Evolutionary conservation across 1,140 invertebrate species (phyloP), one percentile per base, ranked within the genome.

Genomic region (Drosophila mojavensis): DNA sequence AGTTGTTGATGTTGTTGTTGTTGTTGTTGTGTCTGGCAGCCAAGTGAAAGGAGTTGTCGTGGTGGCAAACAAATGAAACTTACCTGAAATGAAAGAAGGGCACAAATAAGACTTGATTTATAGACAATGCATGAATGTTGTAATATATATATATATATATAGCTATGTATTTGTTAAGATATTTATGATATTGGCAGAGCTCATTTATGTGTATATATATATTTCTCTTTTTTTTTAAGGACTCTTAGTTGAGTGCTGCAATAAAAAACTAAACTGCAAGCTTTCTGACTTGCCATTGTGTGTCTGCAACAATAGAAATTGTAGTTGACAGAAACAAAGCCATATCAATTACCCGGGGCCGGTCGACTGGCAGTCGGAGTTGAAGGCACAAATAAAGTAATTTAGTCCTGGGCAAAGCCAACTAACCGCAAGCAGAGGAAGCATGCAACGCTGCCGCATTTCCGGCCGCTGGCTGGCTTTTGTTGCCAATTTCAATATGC

Each of bases 101-200:
- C 47, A 28, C 79, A 83, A 68, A 78, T 77, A 62, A 79, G 77
- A 88, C 65, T 89, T 89, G 84, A 88, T 88, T 88, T 88, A 88
- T 88, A 62, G 81, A 68, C 39, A 55, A 70, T 68, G 59, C 64
- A 85, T 82, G 59, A 59, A 30, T 20, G 58, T 43, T 43, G n/a
- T n/a, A n/a, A n/a, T n/a, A n/a, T 30, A 48, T 48, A 17, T 53
- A 33, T 20, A 36, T 4, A 47, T 13, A 48, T 33, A 36, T 20
- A 0, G 24, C 10, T 43, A n/a, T 17, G 7, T 47, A 13, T 30
- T 5, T 28, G 5, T 28, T 30, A 30, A 30, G 65, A 78, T 78
- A 85, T 85, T 84, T 83, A 80, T 72, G 55, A 75, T 79, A 61
- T 75, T 53, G 45, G 50, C 45, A 47, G 47, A 39, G 50, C 53